Percentiles rank a stretch among this genome's conserved stretches.
These are phyloP conservation scores for Pipra filicauda DNA, from an alignment of 2,113 vertebrate genomes.

Conservation along the genomic window DNA sequence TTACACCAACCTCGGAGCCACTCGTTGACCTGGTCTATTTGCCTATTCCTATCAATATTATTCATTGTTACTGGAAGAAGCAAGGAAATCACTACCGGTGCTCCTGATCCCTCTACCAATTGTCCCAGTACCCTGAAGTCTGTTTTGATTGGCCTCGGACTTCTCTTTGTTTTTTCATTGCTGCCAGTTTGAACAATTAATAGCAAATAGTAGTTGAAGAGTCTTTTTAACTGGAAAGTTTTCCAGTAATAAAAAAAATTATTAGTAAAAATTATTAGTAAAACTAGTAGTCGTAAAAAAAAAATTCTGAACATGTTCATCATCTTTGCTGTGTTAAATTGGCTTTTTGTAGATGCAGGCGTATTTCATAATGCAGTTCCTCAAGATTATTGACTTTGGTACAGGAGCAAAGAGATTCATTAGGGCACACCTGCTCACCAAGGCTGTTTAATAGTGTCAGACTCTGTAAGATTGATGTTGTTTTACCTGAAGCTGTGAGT, in stretches of 20 bases:
- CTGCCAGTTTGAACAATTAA: neutral
- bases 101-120: neutral
- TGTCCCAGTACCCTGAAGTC: neutral
- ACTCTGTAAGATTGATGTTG: neutral
- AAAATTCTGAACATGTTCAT: neutral
- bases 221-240: neutral
- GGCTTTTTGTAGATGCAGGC: neutral
- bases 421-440: neutral
- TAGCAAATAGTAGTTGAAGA: neutral
- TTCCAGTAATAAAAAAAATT: neutral
- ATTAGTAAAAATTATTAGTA: neutral
- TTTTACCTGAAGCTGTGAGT: conserved; percentile 40
- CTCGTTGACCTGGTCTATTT: neutral
- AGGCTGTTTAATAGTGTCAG: neutral
- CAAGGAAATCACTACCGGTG: neutral
- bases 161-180: neutral
- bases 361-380: neutral
- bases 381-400: neutral
- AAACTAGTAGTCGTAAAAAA: neutral
- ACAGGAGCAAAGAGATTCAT: neutral
- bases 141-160: neutral
- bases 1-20: neutral
- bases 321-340: neutral
- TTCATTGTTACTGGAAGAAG: neutral
- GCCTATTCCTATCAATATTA: neutral